phyloP scores from a whole-genome alignment of 2,797 vertebrate genomes.

The Nannoperca australis region DNA sequence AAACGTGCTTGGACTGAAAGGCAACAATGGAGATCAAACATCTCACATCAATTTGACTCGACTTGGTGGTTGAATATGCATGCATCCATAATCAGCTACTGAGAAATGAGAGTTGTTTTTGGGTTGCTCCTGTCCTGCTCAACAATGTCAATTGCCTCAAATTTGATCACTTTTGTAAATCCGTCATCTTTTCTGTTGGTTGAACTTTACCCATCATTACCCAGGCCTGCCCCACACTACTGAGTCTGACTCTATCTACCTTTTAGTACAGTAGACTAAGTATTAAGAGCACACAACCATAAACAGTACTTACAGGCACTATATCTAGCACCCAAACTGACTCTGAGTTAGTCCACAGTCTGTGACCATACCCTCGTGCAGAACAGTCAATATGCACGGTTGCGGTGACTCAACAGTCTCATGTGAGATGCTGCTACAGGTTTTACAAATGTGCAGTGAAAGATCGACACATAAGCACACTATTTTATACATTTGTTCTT shows the following conservation, averaged over 20 bases:
- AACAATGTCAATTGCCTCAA: not conserved
- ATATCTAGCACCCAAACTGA: slow-evolving; percentile 11
- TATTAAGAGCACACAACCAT: not conserved
- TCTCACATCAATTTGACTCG: not conserved
- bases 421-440: slow-evolving; percentile 29
- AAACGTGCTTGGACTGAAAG: slow-evolving; percentile 30
- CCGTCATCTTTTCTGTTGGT: not conserved
- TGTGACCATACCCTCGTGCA: not conserved
- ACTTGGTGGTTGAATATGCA: not conserved
- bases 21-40: slow-evolving; percentile 25
- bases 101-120: not conserved
- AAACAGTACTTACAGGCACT: slow-evolving; percentile 5
- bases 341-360: not conserved
- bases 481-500: slow-evolving; percentile 30
- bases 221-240: slow-evolving; percentile 5
- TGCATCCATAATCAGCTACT: not conserved
- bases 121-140: not conserved
- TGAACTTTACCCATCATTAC: slow-evolving; percentile 17
- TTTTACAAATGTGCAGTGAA: slow-evolving; percentile 23
- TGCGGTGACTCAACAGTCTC: slow-evolving; percentile 10
- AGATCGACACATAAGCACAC: not conserved
- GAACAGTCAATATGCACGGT: slow-evolving; percentile 10
- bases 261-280: not conserved
- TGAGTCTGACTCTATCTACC: not conserved
- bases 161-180: not conserved